These are phyloP conservation scores for Agraylea sexmaculata DNA, from an alignment of 1,140 invertebrate species.

Conservation along the genomic window DNA sequence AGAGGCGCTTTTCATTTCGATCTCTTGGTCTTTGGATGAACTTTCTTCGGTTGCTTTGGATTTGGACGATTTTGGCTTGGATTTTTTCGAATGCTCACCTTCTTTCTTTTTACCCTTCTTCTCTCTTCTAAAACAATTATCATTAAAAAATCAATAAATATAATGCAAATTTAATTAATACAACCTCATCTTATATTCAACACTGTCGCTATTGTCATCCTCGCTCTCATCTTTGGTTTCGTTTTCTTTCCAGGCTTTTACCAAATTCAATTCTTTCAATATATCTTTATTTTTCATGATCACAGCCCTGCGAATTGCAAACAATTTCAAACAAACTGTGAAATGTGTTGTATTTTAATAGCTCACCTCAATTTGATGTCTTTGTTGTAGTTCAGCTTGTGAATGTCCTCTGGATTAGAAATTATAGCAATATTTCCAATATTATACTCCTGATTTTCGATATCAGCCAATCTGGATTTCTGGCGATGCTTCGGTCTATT, in stretches of 20 bases:
- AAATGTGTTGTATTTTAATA: constrained; percentile 2
- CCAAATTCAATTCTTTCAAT: constrained; percentile 33
- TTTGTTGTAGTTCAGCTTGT: constrained; percentile 28
- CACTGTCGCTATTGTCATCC: constrained; percentile 30
- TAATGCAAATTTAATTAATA: constrained; percentile 5
- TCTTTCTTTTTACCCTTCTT: neutral
- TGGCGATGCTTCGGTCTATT: constrained; percentile 36
- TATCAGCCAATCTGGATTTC: constrained; percentile 40
- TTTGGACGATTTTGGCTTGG: neutral
- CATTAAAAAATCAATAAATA: neutral
- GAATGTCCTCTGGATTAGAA: constrained; percentile 26
- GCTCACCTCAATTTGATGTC: constrained; percentile 16
- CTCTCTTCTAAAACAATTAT: constrained; percentile 6
- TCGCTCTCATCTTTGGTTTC: constrained; percentile 24
- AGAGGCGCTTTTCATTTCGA: too few relatives aligned
- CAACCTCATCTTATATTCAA: constrained; percentile 11
- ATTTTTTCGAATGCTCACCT: constrained; percentile 1
- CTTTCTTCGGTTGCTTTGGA: neutral
- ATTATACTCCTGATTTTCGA: constrained; percentile 49
- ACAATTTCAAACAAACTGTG: constrained; percentile 6
- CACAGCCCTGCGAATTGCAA: constrained; percentile 28
- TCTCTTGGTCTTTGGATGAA: neutral
- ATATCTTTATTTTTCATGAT: constrained; percentile 35
- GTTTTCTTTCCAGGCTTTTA: constrained; percentile 34
- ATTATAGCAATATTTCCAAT: constrained; percentile 39